phyloP scores from a whole-genome alignment of 1,140 invertebrate species.

The Lamellibrachia luymesi region DNA sequence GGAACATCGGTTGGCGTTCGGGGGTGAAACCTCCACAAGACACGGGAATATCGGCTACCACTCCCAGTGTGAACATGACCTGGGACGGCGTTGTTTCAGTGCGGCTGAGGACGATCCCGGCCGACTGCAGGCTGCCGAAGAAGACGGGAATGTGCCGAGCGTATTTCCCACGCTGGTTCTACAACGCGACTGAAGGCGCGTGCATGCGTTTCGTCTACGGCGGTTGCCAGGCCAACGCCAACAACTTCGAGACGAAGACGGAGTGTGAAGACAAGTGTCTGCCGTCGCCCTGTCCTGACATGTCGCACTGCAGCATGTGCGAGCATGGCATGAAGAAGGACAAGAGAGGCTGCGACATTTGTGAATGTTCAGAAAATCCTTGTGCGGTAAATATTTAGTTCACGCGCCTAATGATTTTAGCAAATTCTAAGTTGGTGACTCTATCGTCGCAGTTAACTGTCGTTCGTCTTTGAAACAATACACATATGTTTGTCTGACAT shows the following conservation, averaged over 20 bases:
- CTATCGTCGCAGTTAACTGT: too few species aligned
- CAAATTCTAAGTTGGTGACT: not conserved
- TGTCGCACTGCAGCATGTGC: not conserved
- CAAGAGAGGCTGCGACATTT: not conserved
- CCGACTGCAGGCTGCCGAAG: conserved; percentile 58
- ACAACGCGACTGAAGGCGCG: conserved; percentile 33
- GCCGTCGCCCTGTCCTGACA: not conserved
- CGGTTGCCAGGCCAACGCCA: conserved; percentile 53
- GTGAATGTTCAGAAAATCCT: conserved; percentile 8
- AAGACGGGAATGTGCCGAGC: conserved; percentile 63
- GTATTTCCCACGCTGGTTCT: conserved; percentile 51
- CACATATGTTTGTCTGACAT: too few species aligned
- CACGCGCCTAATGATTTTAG: not conserved
- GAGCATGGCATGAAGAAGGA: conserved; percentile 9
- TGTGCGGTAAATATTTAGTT: not conserved
- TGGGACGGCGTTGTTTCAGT: not conserved
- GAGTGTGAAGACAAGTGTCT: conserved; percentile 32
- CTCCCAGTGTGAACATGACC: too few species aligned
- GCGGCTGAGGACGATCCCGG: conserved; percentile 1
- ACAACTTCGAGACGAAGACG: conserved; percentile 57
- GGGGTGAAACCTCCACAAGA: too few species aligned
- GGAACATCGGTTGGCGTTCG: too few species aligned
- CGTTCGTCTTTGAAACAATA: too few species aligned
- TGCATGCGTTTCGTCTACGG: conserved; percentile 54
- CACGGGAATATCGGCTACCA: too few species aligned